Evolutionary conservation across 1,140 invertebrate species (phyloP).

Genomic region (Lepidurus couesii): DNA sequence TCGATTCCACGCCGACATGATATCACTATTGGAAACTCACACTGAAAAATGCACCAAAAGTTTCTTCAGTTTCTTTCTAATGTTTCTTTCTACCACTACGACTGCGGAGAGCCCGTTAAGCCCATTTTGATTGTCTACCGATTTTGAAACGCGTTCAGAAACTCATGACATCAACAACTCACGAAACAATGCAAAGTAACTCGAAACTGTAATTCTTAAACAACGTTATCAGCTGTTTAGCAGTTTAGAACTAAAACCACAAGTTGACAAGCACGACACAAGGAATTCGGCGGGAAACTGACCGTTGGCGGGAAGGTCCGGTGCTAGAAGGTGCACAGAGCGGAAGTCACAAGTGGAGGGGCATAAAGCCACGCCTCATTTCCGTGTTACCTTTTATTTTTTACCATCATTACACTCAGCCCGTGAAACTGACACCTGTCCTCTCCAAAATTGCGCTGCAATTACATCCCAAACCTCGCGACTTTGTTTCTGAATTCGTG

Average conservation of each 20-base stretch:
- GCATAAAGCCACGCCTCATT: not conserved
- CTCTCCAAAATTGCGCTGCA: not conserved
- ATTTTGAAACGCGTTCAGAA: not conserved
- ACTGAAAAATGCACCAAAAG: too few relatives aligned
- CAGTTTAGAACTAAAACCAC: not conserved
- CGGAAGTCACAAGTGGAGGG: constrained; percentile 1
- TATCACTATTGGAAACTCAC: not conserved
- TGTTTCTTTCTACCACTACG: too few relatives aligned
- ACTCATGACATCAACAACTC: too few relatives aligned
- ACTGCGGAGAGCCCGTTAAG: not conserved
- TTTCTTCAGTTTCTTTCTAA: too few relatives aligned
- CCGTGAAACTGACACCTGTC: not conserved
- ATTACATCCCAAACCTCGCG: not conserved
- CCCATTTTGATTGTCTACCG: not conserved
- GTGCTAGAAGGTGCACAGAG: not conserved
- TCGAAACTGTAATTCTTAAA: too few relatives aligned
- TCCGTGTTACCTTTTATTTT: constrained; percentile 1
- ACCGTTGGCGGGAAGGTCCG: not conserved
- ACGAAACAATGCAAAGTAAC: too few relatives aligned
- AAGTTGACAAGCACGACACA: not conserved
- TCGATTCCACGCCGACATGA: constrained; percentile 9
- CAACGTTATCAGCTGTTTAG: not conserved
- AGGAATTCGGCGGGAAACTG: constrained; percentile 13
- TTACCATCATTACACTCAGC: not conserved
- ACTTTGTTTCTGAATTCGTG: not conserved